Evolutionary conservation across 2,888 invertebrate genomes (phyloP).

Genomic region (Idaea straminata): DNA sequence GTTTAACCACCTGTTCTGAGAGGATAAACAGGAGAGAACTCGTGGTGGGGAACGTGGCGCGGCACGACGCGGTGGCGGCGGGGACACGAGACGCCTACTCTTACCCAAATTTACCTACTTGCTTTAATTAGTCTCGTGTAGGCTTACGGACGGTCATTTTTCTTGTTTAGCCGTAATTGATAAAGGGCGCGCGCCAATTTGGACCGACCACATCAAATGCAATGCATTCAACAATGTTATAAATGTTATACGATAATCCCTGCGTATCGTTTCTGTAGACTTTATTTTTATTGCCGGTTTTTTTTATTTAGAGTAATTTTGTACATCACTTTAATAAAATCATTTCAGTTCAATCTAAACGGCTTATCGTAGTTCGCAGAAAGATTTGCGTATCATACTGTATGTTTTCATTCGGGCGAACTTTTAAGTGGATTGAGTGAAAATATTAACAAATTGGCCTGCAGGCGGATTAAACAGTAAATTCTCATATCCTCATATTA

Average conservation of each 20-base stretch:
- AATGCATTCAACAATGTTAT: slow-evolving; percentile 38
- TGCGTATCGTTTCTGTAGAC: slow-evolving; percentile 13
- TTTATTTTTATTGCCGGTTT: slow-evolving; percentile 8
- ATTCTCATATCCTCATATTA: slow-evolving; percentile 79
- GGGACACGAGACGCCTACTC: slow-evolving; percentile 47
- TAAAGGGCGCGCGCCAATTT: slow-evolving; percentile 59
- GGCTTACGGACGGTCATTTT: slow-evolving; percentile 72
- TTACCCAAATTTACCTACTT: slow-evolving; percentile 71
- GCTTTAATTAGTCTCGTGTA: slow-evolving; percentile 75
- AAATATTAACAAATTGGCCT: slow-evolving; percentile 79
- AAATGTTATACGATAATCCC: slow-evolving; percentile 15
- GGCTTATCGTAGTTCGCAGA: slow-evolving; percentile 19
- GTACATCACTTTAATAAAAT: slow-evolving; percentile 30
- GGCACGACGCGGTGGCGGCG: slow-evolving; percentile 32
- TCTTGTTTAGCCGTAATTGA: slow-evolving; percentile 78
- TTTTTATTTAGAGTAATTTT: slow-evolving; percentile 12
- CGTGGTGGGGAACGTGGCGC: slow-evolving; percentile 29
- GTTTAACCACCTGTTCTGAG: slow-evolving; percentile 67
- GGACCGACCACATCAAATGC: slow-evolving; percentile 48
- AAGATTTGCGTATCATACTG: slow-evolving; percentile 30
- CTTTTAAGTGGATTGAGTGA: slow-evolving; percentile 78
- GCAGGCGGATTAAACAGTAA: slow-evolving; percentile 78
- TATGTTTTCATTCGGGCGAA: slow-evolving; percentile 50
- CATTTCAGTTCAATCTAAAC: slow-evolving; percentile 16
- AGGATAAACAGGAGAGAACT: slow-evolving; percentile 36